Base-by-base conservation (phyloP, 2,113 vertebrate genomes). In the Poeciliopsis turrubarensis region DNA sequence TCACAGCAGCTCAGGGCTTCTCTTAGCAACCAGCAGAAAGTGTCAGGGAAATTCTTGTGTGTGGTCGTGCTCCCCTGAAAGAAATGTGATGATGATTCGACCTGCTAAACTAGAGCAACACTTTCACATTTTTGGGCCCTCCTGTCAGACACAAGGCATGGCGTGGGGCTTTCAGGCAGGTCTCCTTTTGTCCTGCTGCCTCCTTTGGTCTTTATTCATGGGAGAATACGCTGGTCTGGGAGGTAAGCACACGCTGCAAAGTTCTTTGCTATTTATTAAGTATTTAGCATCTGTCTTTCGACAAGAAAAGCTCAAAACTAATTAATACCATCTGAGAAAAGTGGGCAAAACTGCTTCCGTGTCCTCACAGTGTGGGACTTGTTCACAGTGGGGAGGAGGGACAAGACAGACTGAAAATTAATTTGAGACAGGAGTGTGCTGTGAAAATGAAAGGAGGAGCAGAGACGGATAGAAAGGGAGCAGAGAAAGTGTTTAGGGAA, bases 21-120 rank as follows among this genome's bases (percentile, higher is more conserved):
- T 86, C 94, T 85, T 92, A 89, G 94, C 93, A 94, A 94, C 91
- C 62, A 17, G 82, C 68, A n/a, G 39, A 83, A 86, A 79, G 83
- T 91, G 90, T 83, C 63, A 17, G 76, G 79, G 70, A 81, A 77
- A 91, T 91, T 91, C 89, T 77, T 85, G 70, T 34, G 78, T 89
- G 87, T 91, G 83, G 81, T 80, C 82, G 87, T 67, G 65, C 68
- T 82, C 68, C 39, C 72, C 76, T 72, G 57, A 63, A 63, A 74
- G 81, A 64, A 37, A 37, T 37, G 34, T 30, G 60, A 68, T 22
- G 81, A 85, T 62, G 75, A 81, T 73, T 85, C 65, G 62, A 73
- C 73, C 67, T 80, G 73, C 68, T 83, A 61, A 72, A 83, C 37
- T 68, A 69, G 70, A 66, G 75, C 75, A 67, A 84, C 54, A 51